Evolutionary conservation across 2,888 invertebrate genomes (phyloP).

Genomic region (Hedya salicella): DNA sequence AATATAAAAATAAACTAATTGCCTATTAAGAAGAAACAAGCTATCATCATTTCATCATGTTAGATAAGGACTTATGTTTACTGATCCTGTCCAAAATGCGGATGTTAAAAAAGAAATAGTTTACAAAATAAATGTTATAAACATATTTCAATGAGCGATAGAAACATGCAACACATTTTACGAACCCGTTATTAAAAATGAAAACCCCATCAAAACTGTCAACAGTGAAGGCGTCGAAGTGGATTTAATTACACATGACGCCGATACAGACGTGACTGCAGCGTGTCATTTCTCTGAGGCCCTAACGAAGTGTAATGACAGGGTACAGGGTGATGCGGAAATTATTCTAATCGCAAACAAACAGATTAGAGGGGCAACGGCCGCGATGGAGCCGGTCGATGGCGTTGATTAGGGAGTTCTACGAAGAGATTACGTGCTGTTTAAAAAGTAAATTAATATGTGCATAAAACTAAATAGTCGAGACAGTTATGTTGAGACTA

Average conservation of each 20-base stretch:
- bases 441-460: background rate
- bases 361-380: constrained; percentile 42
- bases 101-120: too few species aligned
- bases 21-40: too few species aligned
- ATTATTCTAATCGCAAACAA: constrained; percentile 51
- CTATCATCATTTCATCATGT: too few species aligned
- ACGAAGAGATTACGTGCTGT: background rate
- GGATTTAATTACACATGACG: constrained; percentile 20
- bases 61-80: too few species aligned
- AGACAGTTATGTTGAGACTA: background rate
- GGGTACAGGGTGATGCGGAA: constrained; percentile 51
- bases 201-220: background rate
- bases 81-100: too few species aligned
- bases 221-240: too few species aligned
- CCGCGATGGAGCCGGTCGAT: constrained; percentile 17
- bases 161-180: too few species aligned
- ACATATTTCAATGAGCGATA: too few species aligned
- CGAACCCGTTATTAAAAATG: too few species aligned
- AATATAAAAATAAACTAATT: too few species aligned
- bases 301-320: constrained; percentile 58
- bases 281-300: constrained; percentile 38
- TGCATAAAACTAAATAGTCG: background rate
- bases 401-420: constrained; percentile 10
- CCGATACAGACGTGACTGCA: constrained; percentile 5
- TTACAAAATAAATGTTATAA: too few species aligned